A percentile compares a stretch with the other conserved stretches of the same genome.
Conservation (phyloP, 2,113 vertebrate genomes). For the Hystrix cristata region DNA sequence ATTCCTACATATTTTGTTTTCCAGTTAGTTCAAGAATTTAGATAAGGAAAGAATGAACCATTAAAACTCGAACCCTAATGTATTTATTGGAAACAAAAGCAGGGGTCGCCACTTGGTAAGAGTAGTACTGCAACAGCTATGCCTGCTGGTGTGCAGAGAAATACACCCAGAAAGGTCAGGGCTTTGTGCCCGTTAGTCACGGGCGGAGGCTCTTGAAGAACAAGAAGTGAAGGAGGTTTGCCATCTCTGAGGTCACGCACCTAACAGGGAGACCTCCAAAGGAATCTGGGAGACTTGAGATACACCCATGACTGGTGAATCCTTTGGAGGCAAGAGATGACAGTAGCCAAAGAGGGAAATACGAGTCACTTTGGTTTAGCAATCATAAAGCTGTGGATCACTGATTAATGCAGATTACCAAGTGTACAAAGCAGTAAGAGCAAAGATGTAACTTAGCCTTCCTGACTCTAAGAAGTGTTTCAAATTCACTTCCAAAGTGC, state of each 20-base stretch:
- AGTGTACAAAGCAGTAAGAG: background rate
- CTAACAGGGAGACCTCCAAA: background rate
- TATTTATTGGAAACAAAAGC: constrained; percentile 24
- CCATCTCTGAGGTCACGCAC: background rate
- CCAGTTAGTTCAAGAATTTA: constrained; percentile 6
- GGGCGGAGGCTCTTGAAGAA: background rate
- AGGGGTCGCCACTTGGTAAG: background rate
- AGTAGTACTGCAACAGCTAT: background rate
- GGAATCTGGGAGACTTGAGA: background rate
- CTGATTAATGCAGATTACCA: background rate
- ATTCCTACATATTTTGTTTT: background rate
- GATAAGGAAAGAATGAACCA: constrained; percentile 49
- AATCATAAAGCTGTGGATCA: background rate
- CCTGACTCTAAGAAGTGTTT: background rate
- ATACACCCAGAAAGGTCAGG: background rate
- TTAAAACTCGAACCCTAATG: background rate
- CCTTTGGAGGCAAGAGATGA: background rate
- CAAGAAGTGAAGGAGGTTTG: background rate
- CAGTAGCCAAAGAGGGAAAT: background rate
- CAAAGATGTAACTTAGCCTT: background rate
- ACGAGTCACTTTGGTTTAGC: background rate
- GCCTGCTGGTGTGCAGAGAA: background rate
- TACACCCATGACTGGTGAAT: background rate
- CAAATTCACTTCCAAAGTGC: background rate
- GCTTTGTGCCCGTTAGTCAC: background rate